Base-by-base conservation (phyloP, 2,888 invertebrate genomes). In the Ceramica pisi region DNA sequence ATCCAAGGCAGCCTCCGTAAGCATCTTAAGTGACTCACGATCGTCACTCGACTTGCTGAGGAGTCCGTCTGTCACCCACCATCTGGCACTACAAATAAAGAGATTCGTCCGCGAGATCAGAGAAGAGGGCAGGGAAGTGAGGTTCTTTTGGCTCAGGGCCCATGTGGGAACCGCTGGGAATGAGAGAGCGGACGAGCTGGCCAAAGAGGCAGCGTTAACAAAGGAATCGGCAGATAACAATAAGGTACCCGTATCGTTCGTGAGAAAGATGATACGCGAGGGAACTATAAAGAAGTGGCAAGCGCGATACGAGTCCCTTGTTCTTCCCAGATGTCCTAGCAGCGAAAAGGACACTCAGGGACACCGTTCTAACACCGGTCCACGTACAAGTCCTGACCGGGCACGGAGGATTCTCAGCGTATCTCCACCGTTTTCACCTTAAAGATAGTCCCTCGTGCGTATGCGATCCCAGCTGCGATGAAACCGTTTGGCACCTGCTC, bases 401-500 rank as follows among this genome's bases (percentile, higher is more conserved):
- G 10, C 70, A 75, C 50, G 75, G 75, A 19, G 60, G 75, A 26
- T 59, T 71, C 44, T 59, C 48, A 19, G 59, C 46, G 16, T 75
- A 75, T 12, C 41, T 75, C 55, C 57, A 65, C 59, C 26, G 65
- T 0, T 64, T 71, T 26, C 61, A 64, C 12, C 56, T 73, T 19
- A 38, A 38, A 38, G 38, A 38, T 38, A 38, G 38, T 38, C 38
- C 38, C 38, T 38, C 38, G 31, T 74, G 74, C 26, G 74, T 69
- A 14, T 69, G 66, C n/a, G 74, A 70, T 46, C 46, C 50, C 16
- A n/a, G 51, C 0, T 59, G 41, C 6, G 57, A 46, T 44, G 38
- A 38, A 38, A 38, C 38, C 9, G 38, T 38, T 10, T 38, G 38
- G 38, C 38, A 38, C 38, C 10, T 31, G 31, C 31, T 31, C 5